Base-by-base conservation (phyloP, 30 jellyfish, hydroid and myxozoan genomes). In the Aurelia aurita complex sp. Pacific region DNA sequence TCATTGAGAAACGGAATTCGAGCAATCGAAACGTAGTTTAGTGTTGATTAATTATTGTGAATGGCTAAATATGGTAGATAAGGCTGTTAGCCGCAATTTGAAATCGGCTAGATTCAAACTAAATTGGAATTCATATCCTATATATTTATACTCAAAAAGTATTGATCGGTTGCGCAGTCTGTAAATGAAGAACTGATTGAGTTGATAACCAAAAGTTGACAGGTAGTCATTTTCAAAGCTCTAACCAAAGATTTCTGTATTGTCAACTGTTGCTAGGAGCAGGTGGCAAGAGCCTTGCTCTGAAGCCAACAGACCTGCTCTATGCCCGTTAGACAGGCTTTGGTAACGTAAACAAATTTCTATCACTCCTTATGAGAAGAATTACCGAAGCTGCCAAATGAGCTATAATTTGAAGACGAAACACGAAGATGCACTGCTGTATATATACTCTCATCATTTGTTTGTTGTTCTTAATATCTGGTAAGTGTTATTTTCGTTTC, bases 221-320 rank as follows among this genome's bases (percentile, higher is more conserved):
- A 63, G 90, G 90, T 81, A 46, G 61, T 55, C 83, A 57, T 53
- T 69, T 54, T 70, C 77, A 64, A 10, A 50, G 90, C 67, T 69
- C 57, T 42, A 51, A 11, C 14, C 69, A 18, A 29, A 15, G 53
- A 51, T 67, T 80, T 34, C 50, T 40, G 77, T 75, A 81, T 52
- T 55, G 68, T 67, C 73, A 52, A 15, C 85, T 82, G 91, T 82
- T 71, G 91, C 85, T 64, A 82, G 51, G 91, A 69, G 85, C 91
- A 82, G 91, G 91, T 82, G 91, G 91, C 91, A 82, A 64, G 57
- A 6, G 57, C 57, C 36, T 42, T 71, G 59, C 65, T 82, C 64
- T 19, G 73, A 53, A 52, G 68, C 73, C 85, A 76, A 71, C 18
- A 75, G 85, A 82, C 85, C 91, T 82, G 91, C 79, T 82, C 64